phyloP scores from a whole-genome alignment of 2,113 vertebrate genomes.

The Sphaerodactylus townsendi region DNA sequence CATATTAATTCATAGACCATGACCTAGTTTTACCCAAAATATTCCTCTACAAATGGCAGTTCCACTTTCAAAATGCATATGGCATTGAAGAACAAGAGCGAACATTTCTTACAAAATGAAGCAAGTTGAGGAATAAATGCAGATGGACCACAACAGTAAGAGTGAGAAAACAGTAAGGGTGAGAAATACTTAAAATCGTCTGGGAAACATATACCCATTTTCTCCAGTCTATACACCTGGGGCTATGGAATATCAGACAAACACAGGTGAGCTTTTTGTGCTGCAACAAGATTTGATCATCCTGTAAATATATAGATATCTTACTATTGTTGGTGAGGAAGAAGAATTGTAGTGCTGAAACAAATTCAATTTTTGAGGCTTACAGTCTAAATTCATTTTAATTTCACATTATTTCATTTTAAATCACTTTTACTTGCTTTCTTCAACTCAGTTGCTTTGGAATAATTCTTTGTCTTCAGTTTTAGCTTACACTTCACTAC shows the following conservation, averaged over 20 bases:
- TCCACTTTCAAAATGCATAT: constrained; percentile 40
- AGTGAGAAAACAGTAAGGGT: constrained; percentile 46
- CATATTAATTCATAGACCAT: constrained; percentile 19
- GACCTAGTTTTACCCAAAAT: not conserved
- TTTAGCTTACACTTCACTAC: not conserved
- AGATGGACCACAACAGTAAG: constrained; percentile 38
- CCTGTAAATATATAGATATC: not conserved
- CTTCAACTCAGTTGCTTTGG: not conserved
- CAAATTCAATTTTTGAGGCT: constrained; percentile 2
- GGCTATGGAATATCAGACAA: constrained; percentile 61
- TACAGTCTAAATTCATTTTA: not conserved
- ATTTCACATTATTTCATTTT: constrained; percentile 23
- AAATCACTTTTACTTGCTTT: not conserved
- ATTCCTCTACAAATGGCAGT: constrained; percentile 11
- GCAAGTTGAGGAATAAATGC: constrained; percentile 24
- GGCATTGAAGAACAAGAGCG: constrained; percentile 21
- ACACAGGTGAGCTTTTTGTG: constrained; percentile 75
- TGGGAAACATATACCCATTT: constrained; percentile 40
- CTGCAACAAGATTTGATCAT: not conserved
- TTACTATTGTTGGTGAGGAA: not conserved
- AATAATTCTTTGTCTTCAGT: not conserved
- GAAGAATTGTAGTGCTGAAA: not conserved
- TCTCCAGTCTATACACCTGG: constrained; percentile 45
- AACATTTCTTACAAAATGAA: constrained; percentile 26
- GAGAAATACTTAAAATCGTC: constrained; percentile 47